Evolutionary conservation across 2,113 vertebrate genomes (phyloP).

Genomic region (Trogon surrucura): DNA sequence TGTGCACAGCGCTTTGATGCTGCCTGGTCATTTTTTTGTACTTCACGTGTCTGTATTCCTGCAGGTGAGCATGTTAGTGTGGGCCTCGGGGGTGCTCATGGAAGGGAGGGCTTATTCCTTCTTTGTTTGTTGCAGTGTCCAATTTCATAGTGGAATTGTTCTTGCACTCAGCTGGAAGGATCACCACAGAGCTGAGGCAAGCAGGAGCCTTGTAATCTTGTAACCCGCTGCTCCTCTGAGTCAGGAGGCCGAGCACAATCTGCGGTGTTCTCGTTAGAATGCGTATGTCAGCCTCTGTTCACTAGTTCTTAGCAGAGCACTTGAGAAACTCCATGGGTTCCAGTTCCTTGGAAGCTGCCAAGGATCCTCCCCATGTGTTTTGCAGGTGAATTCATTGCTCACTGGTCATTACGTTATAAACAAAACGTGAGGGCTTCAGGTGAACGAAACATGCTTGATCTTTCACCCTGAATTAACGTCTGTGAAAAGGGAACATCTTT

Average conservation of each 20-base stretch:
- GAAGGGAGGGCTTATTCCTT: not conserved
- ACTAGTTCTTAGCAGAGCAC: not conserved
- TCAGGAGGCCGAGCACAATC: not conserved
- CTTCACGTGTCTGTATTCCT: not conserved
- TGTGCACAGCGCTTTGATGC: not conserved
- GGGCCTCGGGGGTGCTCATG: accelerated
- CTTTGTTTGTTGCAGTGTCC: not conserved
- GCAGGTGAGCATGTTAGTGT: not conserved
- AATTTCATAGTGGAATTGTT: not conserved
- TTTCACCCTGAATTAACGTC: not conserved
- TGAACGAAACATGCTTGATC: not conserved
- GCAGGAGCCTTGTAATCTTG: not conserved
- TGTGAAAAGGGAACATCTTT: not conserved
- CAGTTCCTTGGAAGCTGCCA: not conserved
- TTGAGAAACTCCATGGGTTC: not conserved
- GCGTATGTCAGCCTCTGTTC: not conserved
- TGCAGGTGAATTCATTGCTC: not conserved
- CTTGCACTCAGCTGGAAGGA: not conserved
- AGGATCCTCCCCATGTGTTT: not conserved
- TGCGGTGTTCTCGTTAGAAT: not conserved
- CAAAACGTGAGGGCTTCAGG: not conserved
- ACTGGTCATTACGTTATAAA: not conserved
- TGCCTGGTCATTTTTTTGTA: not conserved
- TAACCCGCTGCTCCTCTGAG: not conserved
- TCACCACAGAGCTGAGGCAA: not conserved